A percentile compares a stretch with the other conserved stretches of the same genome.
phyloP scores from a whole-genome alignment of 1,140 invertebrate genomes.

The Oryctes rhinoceros region DNA sequence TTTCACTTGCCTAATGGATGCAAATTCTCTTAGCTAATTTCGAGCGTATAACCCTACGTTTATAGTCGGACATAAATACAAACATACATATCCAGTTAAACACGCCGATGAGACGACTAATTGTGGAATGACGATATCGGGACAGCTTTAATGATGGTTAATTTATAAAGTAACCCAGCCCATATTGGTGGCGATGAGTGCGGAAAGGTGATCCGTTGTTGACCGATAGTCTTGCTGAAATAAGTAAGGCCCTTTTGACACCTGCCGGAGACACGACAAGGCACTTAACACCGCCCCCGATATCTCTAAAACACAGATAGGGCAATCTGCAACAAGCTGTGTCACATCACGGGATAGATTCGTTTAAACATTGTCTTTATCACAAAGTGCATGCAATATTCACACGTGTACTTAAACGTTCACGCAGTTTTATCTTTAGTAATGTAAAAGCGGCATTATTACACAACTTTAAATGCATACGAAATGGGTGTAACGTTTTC shows the following conservation, averaged over 20 bases:
- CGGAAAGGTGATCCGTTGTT: slow-evolving; percentile 22
- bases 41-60: not conserved
- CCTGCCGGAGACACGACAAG: slow-evolving; percentile 39
- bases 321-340: slow-evolving; percentile 14
- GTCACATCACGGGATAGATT: slow-evolving; percentile 23
- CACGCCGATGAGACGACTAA: slow-evolving; percentile 32
- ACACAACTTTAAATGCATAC: slow-evolving; percentile 10
- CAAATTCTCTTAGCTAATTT: not conserved
- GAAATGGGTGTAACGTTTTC: not conserved
- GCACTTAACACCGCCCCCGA: slow-evolving; percentile 40
- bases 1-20: not conserved
- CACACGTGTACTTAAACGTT: not conserved
- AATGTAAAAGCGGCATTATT: slow-evolving; percentile 18
- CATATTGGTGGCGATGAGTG: slow-evolving; percentile 28
- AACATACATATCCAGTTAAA: slow-evolving; percentile 16
- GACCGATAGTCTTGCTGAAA: slow-evolving; percentile 35
- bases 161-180: slow-evolving; percentile 29
- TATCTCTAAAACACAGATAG: slow-evolving; percentile 33
- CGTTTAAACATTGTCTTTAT: slow-evolving; percentile 25
- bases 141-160: slow-evolving; percentile 39
- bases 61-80: not conserved
- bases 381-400: slow-evolving; percentile 25
- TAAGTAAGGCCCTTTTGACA: slow-evolving; percentile 27
- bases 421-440: not conserved
- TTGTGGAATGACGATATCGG: slow-evolving; percentile 28